Percentiles rank a stretch among this genome's conserved stretches.
Evolutionary conservation across 2,888 invertebrate genomes (phyloP).

Genomic region (Ornithoptera priamus): DNA sequence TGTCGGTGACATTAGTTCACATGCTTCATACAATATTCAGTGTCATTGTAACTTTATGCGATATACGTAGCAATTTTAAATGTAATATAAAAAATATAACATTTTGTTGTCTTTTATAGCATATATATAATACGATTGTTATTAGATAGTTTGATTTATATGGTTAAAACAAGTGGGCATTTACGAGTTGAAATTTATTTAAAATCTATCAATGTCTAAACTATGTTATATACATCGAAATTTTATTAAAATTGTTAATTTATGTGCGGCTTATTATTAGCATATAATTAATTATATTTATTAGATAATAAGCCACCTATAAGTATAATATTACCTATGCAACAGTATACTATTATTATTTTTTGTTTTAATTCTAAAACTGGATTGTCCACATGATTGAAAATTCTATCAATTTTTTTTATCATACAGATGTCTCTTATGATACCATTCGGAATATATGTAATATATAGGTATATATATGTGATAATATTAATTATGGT

Average conservation of each 20-base stretch:
- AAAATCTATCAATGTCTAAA: too few species aligned
- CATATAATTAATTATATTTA: background rate
- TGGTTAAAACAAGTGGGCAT: too few species aligned
- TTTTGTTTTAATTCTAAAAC: background rate
- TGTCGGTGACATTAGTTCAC: too few species aligned
- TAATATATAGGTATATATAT: background rate
- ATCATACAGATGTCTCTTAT: background rate
- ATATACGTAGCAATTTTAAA: background rate
- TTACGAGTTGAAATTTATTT: too few species aligned
- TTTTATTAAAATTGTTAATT: too few species aligned
- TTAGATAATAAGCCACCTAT: background rate
- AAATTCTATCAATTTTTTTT: background rate
- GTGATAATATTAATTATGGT: background rate
- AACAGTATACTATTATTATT: background rate
- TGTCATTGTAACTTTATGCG: background rate
- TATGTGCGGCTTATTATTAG: too few species aligned
- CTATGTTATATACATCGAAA: too few species aligned
- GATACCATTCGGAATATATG: background rate
- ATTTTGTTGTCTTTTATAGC: too few species aligned
- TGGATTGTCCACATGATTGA: background rate
- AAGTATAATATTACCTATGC: background rate
- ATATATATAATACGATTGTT: too few species aligned
- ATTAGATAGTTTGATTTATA: too few species aligned
- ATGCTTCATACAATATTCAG: background rate
- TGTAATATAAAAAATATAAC: background rate